Conservation (phyloP, 2,113 vertebrate species). For the Lucifuga dentata region DNA sequence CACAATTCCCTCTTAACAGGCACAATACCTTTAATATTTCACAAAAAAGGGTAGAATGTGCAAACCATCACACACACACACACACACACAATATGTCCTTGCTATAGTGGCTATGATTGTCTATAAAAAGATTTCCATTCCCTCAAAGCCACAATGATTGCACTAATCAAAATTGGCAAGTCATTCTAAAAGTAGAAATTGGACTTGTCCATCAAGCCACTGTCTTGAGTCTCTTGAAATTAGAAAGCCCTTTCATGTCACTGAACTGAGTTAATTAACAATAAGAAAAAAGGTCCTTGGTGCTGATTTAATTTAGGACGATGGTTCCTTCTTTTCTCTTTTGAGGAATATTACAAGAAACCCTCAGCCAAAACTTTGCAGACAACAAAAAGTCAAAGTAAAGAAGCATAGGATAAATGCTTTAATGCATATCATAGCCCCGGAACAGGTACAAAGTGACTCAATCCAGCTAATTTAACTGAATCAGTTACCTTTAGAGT, state of each 20-base stretch:
- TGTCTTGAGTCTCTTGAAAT: slow-evolving; percentile 55
- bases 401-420: slow-evolving; percentile 40
- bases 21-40: slow-evolving; percentile 50
- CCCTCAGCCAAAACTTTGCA: slow-evolving; percentile 12
- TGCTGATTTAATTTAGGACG: slow-evolving; percentile 74
- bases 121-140: slow-evolving; percentile 29
- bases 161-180: slow-evolving; percentile 69
- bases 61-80: slow-evolving; percentile 32
- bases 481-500: slow-evolving; percentile 76
- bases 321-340: slow-evolving; percentile 36
- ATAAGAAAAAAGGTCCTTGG: slow-evolving; percentile 65
- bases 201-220: slow-evolving; percentile 66
- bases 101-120: slow-evolving; percentile 34
- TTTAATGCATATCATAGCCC: slow-evolving; percentile 47
- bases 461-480: slow-evolving; percentile 73
- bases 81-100: slow-evolving; percentile 37
- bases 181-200: slow-evolving; percentile 70
- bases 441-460: slow-evolving; percentile 61
- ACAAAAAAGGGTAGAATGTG: slow-evolving; percentile 39
- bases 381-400: slow-evolving; percentile 46
- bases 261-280: slow-evolving; percentile 68
- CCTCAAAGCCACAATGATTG: slow-evolving; percentile 51
- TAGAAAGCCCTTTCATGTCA: slow-evolving; percentile 68
- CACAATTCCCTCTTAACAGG: slow-evolving; percentile 66
- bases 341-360: slow-evolving; percentile 29